Evolutionary conservation across 2,113 vertebrate genomes (phyloP), one percentile per base, ranked within the genome.

Genomic region (Ranitomeya imitator): DNA sequence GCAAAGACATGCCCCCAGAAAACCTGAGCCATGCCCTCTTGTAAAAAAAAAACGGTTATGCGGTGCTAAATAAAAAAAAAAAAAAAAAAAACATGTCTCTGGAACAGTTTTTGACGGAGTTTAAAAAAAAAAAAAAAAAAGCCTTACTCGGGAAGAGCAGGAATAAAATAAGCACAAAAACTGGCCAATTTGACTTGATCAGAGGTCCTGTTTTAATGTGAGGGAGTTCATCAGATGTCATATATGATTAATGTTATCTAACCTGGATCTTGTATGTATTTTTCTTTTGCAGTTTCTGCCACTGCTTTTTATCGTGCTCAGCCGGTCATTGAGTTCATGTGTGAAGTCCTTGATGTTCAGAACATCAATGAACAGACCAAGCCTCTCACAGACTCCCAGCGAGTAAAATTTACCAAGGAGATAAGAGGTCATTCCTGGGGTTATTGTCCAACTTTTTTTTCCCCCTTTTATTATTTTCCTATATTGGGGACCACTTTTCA

Each of bases 361-460:
- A 99, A 97, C 94, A 99, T 99, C 94, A 99, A 98, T 51, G 98
- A 99, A 88, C 98, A 99, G 91, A 98, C 97, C 91, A 99, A 99
- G 92, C 98, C 98, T 51, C 96, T 99, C 85, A 99, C 98, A 0
- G 98, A 99, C 90, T 99, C 98, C 8, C 98, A 99, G 90, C 97
- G 98, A 63, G 98, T 99, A 93, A 99, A 99, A 90, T 99, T 99
- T 96, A 99, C 98, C 93, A 99, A 99, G 97, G 98, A 99, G 95
- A 99, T 99, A 91, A 94, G 98, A 97, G 98, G 98, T 99, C 90
- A 90, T 89, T 90, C 11, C 91, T 74, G 3, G 86, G 90, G 90
- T 91, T 12, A 90, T 91, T 79, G 3, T 89, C 86, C 9, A 57
- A 21, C 7, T 12, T 13, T 15, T 59, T 61, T 57, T 16, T 15